Percentiles rank a stretch among this genome's conserved stretches.
Conservation (phyloP, 1,140 invertebrate species). For the Drosophila sulfurigaster region DNA sequence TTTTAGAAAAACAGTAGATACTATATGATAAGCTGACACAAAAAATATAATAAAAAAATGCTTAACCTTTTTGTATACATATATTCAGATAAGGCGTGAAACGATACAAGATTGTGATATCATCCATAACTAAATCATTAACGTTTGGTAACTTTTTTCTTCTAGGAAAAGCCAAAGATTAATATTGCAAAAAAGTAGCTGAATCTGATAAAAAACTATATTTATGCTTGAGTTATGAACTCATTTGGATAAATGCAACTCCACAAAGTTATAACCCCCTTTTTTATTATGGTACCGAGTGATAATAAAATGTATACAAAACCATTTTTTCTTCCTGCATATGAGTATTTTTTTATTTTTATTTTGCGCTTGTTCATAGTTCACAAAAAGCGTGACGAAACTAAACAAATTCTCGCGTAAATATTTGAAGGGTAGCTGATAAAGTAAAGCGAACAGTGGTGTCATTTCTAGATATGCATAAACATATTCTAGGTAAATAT, state of each 20-base stretch:
- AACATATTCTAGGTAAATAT: background rate
- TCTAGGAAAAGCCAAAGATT: no score
- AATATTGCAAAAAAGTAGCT: no score
- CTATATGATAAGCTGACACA: constrained; percentile 26
- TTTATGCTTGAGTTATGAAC: no score
- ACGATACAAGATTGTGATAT: constrained; percentile 23
- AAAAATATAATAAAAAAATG: background rate
- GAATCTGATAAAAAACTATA: no score
- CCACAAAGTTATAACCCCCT: no score
- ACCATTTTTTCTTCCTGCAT: constrained; percentile 4
- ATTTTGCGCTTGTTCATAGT: constrained; percentile 1
- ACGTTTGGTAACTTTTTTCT: no score
- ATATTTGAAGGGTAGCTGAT: constrained; percentile 19
- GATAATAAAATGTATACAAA: background rate
- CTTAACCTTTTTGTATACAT: no score
- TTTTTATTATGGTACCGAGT: background rate
- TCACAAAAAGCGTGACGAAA: constrained; percentile 10
- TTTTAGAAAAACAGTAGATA: constrained; percentile 15
- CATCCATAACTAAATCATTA: background rate
- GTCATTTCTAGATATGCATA: constrained; percentile 13
- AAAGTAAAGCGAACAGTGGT: background rate
- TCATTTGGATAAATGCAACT: no score
- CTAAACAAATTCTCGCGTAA: constrained; percentile 13
- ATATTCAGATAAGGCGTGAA: constrained; percentile 23
- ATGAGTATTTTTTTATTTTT: background rate